Evolutionary conservation across 2,113 vertebrate species (phyloP), one percentile per base, ranked within the genome.

Genomic region (Lonchura striata): DNA sequence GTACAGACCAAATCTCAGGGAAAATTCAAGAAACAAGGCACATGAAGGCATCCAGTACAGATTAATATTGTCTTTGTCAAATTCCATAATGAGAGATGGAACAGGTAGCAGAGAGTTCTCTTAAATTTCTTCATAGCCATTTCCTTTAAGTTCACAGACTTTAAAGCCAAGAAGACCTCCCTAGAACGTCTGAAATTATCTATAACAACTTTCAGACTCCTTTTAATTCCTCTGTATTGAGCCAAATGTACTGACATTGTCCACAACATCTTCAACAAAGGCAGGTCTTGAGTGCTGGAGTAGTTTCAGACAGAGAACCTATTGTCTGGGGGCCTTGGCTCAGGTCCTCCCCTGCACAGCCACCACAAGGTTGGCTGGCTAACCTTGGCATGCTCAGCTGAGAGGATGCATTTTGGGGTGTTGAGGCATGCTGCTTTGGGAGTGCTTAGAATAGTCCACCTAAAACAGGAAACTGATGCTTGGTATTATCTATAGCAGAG

Each of bases 301-400:
- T 41, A 10, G 24, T 71, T 95, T 84, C 86, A 93, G 70, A 88
- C 88, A 92, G 75, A 76, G 75, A 80, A 60, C 42, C 76, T 64
- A 70, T 88, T 93, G 75, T 90, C 56, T 93, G 27, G 56, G 68
- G 70, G n/a, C 77, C 70, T 91, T 94, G 84, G 85, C 92, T 83
- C 3, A 4, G 33, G 21, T 70, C 7, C 60, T 90, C 17, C 66
- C 63, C 75, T 88, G 50, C 33, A 65, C 75, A 70, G 60, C 24
- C 69, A 68, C 88, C 77, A 52, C 88, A 49, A 57, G 88, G 39
- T 31, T 95, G 75, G 35, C 90, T 92, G 74, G 75, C 78, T 87
- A 76, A 72, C 93, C 83, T 84, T 76, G 78, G 53, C 63, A 11
- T 53, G 52, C 71, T 89, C 57, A 54, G 71, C 71, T 66, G n/a